Evolutionary conservation across 92 coral and sea anemone species (phyloP).

Genomic region (Micromussa lordhowensis): DNA sequence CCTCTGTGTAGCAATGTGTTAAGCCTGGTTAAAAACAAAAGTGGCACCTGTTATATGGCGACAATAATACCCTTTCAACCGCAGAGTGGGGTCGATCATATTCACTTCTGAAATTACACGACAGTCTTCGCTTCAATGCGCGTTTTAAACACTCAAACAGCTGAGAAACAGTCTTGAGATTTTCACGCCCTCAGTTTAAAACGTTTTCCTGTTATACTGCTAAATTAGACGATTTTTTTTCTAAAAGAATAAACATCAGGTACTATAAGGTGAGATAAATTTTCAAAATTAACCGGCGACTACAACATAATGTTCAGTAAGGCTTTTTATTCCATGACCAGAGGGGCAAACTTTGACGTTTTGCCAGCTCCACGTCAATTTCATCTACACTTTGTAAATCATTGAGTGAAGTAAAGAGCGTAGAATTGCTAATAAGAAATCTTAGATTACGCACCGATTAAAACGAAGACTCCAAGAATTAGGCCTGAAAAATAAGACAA

Average conservation of each 20-base stretch:
- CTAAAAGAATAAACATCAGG: not conserved
- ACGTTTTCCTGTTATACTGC: not conserved
- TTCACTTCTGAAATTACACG: conserved; percentile 14
- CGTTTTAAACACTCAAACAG: not conserved
- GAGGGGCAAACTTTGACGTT: not conserved
- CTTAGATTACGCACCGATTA: conserved; percentile 32
- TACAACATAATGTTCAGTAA: not conserved
- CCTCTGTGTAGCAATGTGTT: conserved; percentile 10
- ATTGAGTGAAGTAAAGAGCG: not conserved
- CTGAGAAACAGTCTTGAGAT: not conserved
- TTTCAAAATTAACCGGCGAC: not conserved
- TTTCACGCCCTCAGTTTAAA: not conserved
- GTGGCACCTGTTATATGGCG: conserved; percentile 2
- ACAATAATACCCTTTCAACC: not conserved
- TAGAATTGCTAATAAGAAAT: not conserved
- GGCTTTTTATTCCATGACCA: not conserved
- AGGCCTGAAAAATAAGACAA: not conserved
- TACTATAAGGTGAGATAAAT: not conserved
- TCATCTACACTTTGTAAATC: not conserved
- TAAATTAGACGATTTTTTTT: not conserved
- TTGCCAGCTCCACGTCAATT: not conserved
- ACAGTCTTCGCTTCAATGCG: not conserved
- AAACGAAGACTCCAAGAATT: conserved; percentile 12
- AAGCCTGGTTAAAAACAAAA: conserved; percentile 9
- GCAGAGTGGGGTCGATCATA: not conserved